Conservation (phyloP, 1,140 invertebrate genomes). For the Zophobas atratus region DNA sequence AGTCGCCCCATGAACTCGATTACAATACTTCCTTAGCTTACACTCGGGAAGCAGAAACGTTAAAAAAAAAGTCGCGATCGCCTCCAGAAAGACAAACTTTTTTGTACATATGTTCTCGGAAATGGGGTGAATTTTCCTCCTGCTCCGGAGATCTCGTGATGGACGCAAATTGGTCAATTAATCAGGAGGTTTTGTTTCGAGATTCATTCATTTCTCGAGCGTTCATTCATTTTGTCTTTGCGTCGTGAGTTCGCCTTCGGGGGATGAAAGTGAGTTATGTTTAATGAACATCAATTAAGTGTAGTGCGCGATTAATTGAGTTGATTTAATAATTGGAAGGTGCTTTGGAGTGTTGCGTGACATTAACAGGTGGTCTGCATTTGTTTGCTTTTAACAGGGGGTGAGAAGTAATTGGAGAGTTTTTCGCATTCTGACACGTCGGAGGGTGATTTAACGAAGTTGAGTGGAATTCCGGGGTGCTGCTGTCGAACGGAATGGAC, state of each 20-base stretch:
- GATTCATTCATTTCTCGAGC: conserved; percentile 15
- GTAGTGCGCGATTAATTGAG: conserved; percentile 32
- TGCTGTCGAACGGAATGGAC: no score
- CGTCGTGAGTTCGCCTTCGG: background rate
- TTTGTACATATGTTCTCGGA: no score
- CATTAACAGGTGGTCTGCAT: conserved; percentile 40
- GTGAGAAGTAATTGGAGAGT: background rate
- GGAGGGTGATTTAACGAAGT: background rate
- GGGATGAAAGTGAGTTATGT: conserved; percentile 9
- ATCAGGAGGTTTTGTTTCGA: conserved; percentile 23
- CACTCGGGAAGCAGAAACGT: no score
- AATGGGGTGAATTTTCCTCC: no score
- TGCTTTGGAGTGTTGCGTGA: conserved; percentile 10
- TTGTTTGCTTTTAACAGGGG: conserved; percentile 20
- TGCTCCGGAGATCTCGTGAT: background rate
- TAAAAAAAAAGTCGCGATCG: no score
- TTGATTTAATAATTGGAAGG: conserved; percentile 41
- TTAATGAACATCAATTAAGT: conserved; percentile 37
- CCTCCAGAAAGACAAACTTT: no score
- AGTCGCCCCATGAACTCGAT: no score
- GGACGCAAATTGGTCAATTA: conserved; percentile 39
- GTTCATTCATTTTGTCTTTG: conserved; percentile 1
- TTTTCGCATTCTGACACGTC: background rate
- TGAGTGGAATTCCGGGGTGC: no score
- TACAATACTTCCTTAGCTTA: no score